These are phyloP conservation scores for Nibea coibor DNA, from an alignment of 2,113 vertebrate genomes.

Conservation along the genomic window DNA sequence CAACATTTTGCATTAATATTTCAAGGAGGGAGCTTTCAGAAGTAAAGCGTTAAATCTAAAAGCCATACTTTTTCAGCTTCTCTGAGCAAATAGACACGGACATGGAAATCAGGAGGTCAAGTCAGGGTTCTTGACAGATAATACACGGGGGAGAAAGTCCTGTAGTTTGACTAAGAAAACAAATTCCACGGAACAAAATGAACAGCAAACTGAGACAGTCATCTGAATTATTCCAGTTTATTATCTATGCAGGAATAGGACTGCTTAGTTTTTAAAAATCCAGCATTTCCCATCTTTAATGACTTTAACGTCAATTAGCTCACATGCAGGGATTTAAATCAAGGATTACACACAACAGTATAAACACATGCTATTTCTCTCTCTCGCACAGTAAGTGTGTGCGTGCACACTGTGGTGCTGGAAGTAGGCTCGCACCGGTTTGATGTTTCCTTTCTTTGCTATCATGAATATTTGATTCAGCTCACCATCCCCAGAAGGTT, in stretches of 20 bases:
- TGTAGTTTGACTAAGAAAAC: constrained; percentile 7
- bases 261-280: not conserved
- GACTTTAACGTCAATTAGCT: not conserved
- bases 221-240: constrained; percentile 1
- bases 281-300: too few relatives aligned
- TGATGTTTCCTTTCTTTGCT: constrained; percentile 73
- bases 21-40: constrained; percentile 56
- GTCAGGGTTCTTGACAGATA: constrained; percentile 10
- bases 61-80: constrained; percentile 38
- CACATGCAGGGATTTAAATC: not conserved
- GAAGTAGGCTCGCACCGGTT: constrained; percentile 38
- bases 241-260: not conserved
- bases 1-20: constrained; percentile 68
- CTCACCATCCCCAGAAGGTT: constrained; percentile 64
- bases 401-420: constrained; percentile 17
- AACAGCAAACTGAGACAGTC: not conserved
- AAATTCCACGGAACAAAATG: not conserved
- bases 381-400: not conserved
- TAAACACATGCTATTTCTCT: constrained; percentile 12
- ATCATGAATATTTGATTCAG: constrained; percentile 77
- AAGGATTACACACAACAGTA: not conserved
- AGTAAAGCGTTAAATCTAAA: constrained; percentile 54
- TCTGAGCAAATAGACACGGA: constrained; percentile 40
- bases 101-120: constrained; percentile 26
- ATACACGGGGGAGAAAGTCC: constrained; percentile 10